Conservation (phyloP, 2,888 invertebrate genomes). For the Trissonchulus latispiculum region DNA sequence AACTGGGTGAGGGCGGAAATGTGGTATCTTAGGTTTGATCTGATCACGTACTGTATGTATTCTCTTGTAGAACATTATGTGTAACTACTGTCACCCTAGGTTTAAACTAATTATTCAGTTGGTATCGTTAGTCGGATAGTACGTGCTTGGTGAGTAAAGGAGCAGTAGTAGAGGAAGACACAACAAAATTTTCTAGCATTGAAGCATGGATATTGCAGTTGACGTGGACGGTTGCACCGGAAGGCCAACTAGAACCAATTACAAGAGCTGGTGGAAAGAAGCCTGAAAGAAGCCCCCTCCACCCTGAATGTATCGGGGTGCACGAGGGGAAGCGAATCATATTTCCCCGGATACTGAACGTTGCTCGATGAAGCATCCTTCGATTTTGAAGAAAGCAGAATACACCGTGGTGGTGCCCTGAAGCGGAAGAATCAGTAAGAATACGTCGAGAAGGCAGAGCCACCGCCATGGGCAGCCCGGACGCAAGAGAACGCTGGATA, state of each 20-base stretch:
- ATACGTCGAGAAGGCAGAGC: not conserved
- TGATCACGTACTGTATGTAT: no score
- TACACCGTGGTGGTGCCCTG: not conserved
- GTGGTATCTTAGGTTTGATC: no score
- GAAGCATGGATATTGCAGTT: no score
- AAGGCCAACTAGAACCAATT: not conserved
- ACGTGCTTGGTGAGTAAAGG: no score
- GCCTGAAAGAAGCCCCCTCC: not conserved
- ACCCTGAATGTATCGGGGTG: not conserved
- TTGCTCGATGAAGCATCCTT: not conserved
- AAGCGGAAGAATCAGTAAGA: not conserved
- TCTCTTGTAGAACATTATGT: no score
- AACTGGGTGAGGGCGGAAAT: no score
- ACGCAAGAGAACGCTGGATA: not conserved
- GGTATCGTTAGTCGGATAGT: no score
- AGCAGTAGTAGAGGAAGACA: no score
- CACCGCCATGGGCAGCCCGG: not conserved
- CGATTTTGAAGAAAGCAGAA: not conserved
- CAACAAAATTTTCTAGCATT: no score
- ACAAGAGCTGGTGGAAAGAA: not conserved
- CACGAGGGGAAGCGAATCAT: not conserved
- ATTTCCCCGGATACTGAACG: not conserved
- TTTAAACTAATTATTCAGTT: no score
- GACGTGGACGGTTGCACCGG: no score
- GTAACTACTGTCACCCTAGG: no score